Conservation (phyloP, 2,888 invertebrate species). For the Sipha maydis region DNA sequence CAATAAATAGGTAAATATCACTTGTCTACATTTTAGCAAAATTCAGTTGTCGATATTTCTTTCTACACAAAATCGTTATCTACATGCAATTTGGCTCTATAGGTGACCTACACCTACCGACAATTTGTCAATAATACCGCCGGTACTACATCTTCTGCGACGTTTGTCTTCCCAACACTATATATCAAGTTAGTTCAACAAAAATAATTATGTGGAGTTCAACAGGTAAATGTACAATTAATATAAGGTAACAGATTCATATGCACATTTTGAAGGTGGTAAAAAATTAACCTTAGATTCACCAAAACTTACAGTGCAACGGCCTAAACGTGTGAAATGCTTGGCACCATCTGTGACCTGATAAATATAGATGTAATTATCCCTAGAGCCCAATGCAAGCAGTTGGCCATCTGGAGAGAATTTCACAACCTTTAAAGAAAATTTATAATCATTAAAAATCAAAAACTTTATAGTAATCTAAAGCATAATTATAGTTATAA, state of each 20-base stretch:
- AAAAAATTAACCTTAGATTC: neutral
- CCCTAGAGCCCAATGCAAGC: slow-evolving; percentile 86
- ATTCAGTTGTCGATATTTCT: neutral
- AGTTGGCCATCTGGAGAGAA: slow-evolving; percentile 83
- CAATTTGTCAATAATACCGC: slow-evolving; percentile 41
- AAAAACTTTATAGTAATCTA: too few species aligned
- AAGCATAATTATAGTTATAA: neutral
- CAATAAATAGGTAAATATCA: neutral
- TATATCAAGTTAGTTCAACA: slow-evolving; percentile 31
- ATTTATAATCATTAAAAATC: neutral
- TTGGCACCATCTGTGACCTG: slow-evolving; percentile 81
- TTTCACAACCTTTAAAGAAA: slow-evolving; percentile 75
- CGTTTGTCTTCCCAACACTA: slow-evolving; percentile 60
- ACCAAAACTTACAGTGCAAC: slow-evolving; percentile 79
- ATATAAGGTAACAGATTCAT: neutral
- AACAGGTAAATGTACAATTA: neutral
- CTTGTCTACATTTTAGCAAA: neutral
- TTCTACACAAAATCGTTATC: slow-evolving; percentile 7
- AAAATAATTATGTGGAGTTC: slow-evolving; percentile 25
- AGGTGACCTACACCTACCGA: slow-evolving; percentile 50
- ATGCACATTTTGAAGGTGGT: neutral
- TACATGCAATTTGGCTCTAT: slow-evolving; percentile 30
- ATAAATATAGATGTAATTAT: slow-evolving; percentile 91
- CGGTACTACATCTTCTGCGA: slow-evolving; percentile 57
- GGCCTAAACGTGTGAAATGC: slow-evolving; percentile 82